Base-by-base conservation (phyloP, 2,888 invertebrate species). In the Tenthredo notha region DNA sequence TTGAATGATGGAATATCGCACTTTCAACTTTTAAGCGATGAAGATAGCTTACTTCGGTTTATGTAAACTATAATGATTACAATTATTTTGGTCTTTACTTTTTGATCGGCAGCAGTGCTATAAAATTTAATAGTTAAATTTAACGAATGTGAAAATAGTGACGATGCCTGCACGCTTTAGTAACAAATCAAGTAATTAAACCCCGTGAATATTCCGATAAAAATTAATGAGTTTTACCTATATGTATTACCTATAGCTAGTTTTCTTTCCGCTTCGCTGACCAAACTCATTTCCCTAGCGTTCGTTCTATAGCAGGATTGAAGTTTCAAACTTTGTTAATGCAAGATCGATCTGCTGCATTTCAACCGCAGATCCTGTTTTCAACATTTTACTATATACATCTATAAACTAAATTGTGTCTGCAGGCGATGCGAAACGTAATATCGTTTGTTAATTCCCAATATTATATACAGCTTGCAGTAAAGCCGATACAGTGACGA, bases 401-500 rank as follows among this genome's bases (percentile, higher is more conserved):
- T 25, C 12, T 61, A n/a, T 61, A n/a, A 2, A 12, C 61, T 37
- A 37, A 37, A 7, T 12, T 61, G 21, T 21, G 12, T 61, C 25
- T 61, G 25, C 12, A 61, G 12, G 61, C 10, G 25, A 61, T 25
- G 25, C 25, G 25, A 10, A 61, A 25, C 21, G 25, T 61, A 61
- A 29, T 29, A 65, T 33, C 15, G 1, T 15, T 65, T 29, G 29
- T 29, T 15, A 1, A 65, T 29, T 65, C 12, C 67, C 15, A 67
- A 47, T 47, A 47, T 12, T 47, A 3, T 47, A 67, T 18, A 25
- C 21, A 78, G 65, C 47, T 77, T 25, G n/a, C 40, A 18, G 50
- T 9, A 85, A 87, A 37, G 86, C 86, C 21, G 88, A 88, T 43
- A 72, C 87, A n/a, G 87, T 87, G 70, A 87, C 88, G 12, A 82